Base-by-base conservation (phyloP, 2,797 vertebrate species). In the Petrocephalus sullivani region DNA sequence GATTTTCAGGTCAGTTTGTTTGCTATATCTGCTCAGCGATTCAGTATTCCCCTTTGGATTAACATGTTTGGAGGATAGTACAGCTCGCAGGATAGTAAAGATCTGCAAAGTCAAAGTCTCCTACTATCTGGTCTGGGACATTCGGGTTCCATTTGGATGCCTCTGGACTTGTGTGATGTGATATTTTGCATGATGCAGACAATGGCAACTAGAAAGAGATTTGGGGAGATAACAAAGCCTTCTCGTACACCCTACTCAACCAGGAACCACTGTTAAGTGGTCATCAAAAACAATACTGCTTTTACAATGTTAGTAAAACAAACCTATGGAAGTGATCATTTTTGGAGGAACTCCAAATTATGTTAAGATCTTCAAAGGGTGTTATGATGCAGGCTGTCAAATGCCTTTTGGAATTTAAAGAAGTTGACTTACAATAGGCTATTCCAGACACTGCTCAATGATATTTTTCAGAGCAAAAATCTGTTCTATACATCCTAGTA, bases 101-200 rank as follows among this genome's bases (percentile, higher is more conserved):
- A 82, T 88, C 82, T 41, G 60, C 67, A 86, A 81, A 89, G 14
- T 86, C 87, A 86, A 88, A 16, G 49, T 82, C 87, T 89, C 88
- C 60, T 12, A 87, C 54, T 28, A 28, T 28, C 78, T 88, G 82
- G 54, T 28, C 78, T 88, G 82, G 54, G 49, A 83, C 4, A 67
- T 78, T 28, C 82, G 41, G 19, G 86, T 89, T 86, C 86, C 28
- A 28, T 87, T n/a, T 89, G 81, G 37, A 89, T 90, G 88, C 89
- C 89, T 89, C 67, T 88, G 23, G 83, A 67, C 56, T 86, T 89
- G 23, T 89, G 64, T 86, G 87, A 56, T 21, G 23, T 89, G 58
- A 88, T 90, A 28, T 75, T 85, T 9, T 19, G 71, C 23, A 37
- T 81, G 78, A 82, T 89, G 88, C 89, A 85, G 57, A 82, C 87